Evolutionary conservation across 2,113 vertebrate genomes (phyloP).

Genomic region (Ochotona princeps): DNA sequence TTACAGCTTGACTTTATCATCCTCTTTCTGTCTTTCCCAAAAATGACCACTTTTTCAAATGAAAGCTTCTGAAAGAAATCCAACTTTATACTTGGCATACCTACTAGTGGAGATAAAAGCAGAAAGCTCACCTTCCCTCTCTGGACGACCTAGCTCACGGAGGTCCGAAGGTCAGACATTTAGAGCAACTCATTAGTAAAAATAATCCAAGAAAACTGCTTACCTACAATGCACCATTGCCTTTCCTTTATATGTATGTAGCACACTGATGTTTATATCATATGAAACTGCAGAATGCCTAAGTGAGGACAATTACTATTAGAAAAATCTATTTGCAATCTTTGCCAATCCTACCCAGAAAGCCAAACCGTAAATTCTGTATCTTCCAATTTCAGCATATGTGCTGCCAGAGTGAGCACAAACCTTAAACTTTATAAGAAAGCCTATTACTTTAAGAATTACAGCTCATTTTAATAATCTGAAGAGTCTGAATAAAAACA

Average conservation of each 20-base stretch:
- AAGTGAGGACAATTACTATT: not conserved
- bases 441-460: conserved; percentile 7
- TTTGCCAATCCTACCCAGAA: not conserved
- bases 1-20: not conserved
- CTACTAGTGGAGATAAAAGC: not conserved
- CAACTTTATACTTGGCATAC: not conserved
- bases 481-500: conserved; percentile 34
- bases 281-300: not conserved
- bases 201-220: conserved; percentile 7
- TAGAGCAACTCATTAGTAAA: not conserved
- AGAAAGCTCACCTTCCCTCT: not conserved
- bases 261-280: not conserved
- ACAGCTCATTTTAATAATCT: not conserved
- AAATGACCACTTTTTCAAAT: not conserved
- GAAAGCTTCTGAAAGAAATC: not conserved
- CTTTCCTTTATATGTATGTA: not conserved
- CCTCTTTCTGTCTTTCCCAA: not conserved
- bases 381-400: not conserved
- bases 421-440: conserved; percentile 12
- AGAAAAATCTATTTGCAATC: not conserved
- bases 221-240: not conserved
- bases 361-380: conserved; percentile 5
- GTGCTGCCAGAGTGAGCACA: not conserved
- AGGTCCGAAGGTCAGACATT: not conserved
- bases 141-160: not conserved